Percentiles rank a stretch among this genome's conserved stretches.
These are phyloP conservation scores for Planiliza haematocheilus DNA, from an alignment of 2,113 vertebrate species.

Conservation along the genomic window DNA sequence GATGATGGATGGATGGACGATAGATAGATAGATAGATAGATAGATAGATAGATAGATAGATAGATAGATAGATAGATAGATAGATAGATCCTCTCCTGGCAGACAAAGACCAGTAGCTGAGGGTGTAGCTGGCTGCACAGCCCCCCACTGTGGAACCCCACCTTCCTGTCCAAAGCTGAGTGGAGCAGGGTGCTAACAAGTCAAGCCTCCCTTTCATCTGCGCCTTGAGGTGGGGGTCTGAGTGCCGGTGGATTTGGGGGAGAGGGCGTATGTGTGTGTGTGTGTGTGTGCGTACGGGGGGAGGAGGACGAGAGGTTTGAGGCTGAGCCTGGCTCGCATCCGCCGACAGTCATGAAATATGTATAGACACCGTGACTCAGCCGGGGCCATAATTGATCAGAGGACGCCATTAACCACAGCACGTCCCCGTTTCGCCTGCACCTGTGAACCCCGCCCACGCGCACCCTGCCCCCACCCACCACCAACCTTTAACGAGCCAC, in stretches of 20 bases:
- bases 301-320: constrained; percentile 24
- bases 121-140: constrained; percentile 16
- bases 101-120: constrained; percentile 55
- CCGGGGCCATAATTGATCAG: constrained; percentile 68
- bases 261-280: not conserved
- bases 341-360: constrained; percentile 80
- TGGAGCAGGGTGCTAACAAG: constrained; percentile 69
- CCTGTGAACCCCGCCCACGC: constrained; percentile 70
- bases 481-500: constrained; percentile 44
- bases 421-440: constrained; percentile 64
- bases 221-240: constrained; percentile 12
- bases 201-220: constrained; percentile 75
- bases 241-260: not conserved
- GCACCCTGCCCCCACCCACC: constrained; percentile 12
- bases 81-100: not conserved
- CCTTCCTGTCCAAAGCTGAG: constrained; percentile 62
- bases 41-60: not conserved
- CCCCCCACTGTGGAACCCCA: constrained; percentile 64
- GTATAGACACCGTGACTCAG: constrained; percentile 65
- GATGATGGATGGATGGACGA: no score
- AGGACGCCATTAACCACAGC: constrained; percentile 54
- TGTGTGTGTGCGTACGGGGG: not conserved
- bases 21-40: constrained; percentile 11
- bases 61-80: not conserved
- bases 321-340: constrained; percentile 45